These are phyloP conservation scores for Dinomys branickii DNA, from an alignment of 2,113 vertebrate genomes.

Conservation along the genomic window DNA sequence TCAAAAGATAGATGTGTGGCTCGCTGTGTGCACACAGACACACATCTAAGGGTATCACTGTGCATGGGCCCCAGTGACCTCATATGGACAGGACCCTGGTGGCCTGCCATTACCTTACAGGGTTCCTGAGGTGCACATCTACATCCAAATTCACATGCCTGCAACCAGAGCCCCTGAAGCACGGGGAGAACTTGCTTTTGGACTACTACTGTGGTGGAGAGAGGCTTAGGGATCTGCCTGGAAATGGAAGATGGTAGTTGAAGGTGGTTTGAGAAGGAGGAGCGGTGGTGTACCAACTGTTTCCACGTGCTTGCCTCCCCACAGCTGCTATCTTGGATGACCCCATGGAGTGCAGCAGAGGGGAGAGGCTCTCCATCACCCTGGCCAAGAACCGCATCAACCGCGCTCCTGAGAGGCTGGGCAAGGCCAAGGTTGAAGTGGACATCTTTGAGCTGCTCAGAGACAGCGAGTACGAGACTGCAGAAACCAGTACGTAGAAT, in stretches of 20 bases:
- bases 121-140: background rate
- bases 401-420: constrained; percentile 93
- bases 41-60: background rate
- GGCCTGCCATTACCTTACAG: background rate
- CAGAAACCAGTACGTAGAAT: constrained; percentile 95
- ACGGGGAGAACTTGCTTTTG: background rate
- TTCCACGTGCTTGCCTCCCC: constrained; percentile 72
- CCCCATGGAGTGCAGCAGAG: constrained; percentile 99
- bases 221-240: background rate
- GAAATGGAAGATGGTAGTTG: background rate
- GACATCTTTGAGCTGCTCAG: constrained; percentile 98
- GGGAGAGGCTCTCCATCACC: constrained; percentile 97
- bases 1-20: background rate
- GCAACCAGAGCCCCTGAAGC: background rate
- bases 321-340: constrained; percentile 96
- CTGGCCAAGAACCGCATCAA: constrained; percentile 98
- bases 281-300: constrained; percentile 48
- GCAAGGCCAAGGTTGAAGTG: constrained; percentile 95
- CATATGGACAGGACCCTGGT: background rate
- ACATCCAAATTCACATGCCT: background rate
- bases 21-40: background rate
- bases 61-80: background rate
- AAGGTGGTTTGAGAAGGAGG: constrained; percentile 4
- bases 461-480: constrained; percentile 99
- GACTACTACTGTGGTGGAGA: background rate